Base-by-base conservation (phyloP, 2,113 vertebrate genomes). In the Eulemur rufifrons region DNA sequence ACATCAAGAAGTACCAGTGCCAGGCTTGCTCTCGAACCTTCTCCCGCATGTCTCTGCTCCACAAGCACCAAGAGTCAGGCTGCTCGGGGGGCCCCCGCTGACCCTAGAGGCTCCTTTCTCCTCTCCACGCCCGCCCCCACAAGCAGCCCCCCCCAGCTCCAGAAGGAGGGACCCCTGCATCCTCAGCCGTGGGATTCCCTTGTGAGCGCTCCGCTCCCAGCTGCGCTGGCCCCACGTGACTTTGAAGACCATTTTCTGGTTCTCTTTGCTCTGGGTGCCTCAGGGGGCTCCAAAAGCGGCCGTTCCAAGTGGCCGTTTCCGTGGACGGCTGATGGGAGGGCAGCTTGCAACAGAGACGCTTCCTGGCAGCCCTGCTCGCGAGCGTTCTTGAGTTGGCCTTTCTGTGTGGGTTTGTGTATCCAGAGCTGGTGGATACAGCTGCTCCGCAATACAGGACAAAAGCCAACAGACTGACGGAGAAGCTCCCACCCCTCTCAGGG, bases 1-100 rank as follows among this genome's bases (percentile, higher is more conserved):
- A 99, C 42, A 99, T 99, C 96, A 99, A 99, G 98, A 99, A 99
- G 98, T 99, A 99, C 98, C 99, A 99, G 97, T 99, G 99, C 76
- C 98, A 98, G 97, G 98, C 98, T 64, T 99, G 99, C 92, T 99
- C 99, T 12, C 99, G 99, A 94, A 99, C 99, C 99, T 99, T 99
- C 99, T 99, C 99, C 95, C 99, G 99, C 82, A 99, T 99, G 99
- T 99, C 99, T 12, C 99, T 99, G 97, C 99, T 99, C 68, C 99
- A 99, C 98, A 99, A 99, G 96, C 99, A 99, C 81, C 98, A 98
- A 3, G 98, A 99, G 95, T 99, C 99, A 0, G 99, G 99, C 97
- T 99, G 99, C 97, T 99, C 99, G 0, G 98, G 99, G 3, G 98
- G 98, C 0, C 98, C 99, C 50, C 99, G 99, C 66, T 99, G 99